Evolutionary conservation across 2,797 vertebrate genomes (phyloP).

Genomic region (Phrynocephalus forsythii): DNA sequence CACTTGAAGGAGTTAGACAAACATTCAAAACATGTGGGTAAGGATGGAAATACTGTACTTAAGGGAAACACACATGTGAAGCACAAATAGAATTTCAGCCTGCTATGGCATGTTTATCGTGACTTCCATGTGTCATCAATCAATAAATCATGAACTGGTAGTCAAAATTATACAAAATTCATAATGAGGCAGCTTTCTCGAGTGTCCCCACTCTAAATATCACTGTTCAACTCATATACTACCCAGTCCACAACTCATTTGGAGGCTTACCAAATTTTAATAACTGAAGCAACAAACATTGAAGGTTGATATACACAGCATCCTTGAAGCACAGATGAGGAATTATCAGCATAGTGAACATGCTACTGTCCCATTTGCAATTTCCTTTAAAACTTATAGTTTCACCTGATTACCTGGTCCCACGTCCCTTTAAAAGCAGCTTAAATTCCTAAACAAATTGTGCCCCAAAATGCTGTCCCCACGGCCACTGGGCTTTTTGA

Average conservation of each 20-base stretch:
- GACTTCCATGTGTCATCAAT: conserved; percentile 47
- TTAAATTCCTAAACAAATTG: too few species aligned
- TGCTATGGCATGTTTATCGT: background rate
- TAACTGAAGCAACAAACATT: conserved; percentile 10
- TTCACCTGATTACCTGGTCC: too few species aligned
- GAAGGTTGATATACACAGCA: background rate
- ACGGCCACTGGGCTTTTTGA: too few species aligned
- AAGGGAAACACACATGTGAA: background rate
- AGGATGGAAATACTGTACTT: conserved; percentile 21
- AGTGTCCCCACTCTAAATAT: background rate
- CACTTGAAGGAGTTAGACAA: conserved; percentile 61
- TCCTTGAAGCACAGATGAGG: background rate
- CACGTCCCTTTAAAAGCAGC: too few species aligned
- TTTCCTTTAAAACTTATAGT: background rate
- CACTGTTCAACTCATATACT: background rate
- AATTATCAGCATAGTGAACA: background rate
- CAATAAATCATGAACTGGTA: conserved; percentile 49
- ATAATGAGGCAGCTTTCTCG: conserved; percentile 33
- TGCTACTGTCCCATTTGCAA: background rate
- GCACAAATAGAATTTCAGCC: conserved; percentile 5
- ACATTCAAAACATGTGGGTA: conserved; percentile 40
- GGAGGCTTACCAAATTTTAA: background rate
- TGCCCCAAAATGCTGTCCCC: too few species aligned
- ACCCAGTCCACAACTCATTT: background rate
- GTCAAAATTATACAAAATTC: conserved; percentile 35